Conservation (phyloP, 2,888 invertebrate species). For the Enchytraeus crypticus region DNA sequence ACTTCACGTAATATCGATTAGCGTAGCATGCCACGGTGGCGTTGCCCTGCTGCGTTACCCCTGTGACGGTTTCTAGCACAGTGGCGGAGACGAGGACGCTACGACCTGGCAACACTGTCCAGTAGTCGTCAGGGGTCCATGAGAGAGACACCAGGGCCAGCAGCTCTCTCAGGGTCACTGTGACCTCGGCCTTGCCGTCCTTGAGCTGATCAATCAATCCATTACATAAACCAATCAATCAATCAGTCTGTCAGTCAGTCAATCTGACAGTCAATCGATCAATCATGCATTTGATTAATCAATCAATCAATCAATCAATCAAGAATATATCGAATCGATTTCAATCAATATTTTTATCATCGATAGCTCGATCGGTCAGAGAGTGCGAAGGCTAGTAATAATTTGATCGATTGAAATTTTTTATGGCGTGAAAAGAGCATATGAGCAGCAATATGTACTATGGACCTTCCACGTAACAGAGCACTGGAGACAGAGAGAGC, state of each 20-base stretch:
- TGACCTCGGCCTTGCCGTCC: neutral
- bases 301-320: too few species aligned
- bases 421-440: too few species aligned
- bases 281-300: too few species aligned
- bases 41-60: neutral
- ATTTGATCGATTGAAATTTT: too few species aligned
- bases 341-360: too few species aligned
- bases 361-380: too few species aligned
- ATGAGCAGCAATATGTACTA: too few species aligned
- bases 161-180: neutral
- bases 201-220: neutral
- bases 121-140: neutral
- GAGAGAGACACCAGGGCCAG: neutral
- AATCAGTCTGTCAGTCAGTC: neutral
- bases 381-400: too few species aligned
- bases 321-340: too few species aligned
- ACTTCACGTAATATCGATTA: neutral
- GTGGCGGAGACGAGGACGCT: neutral
- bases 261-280: neutral
- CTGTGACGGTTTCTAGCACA: conserved; percentile 3
- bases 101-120: neutral
- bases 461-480: too few species aligned
- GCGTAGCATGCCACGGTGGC: neutral
- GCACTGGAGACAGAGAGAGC: too few species aligned
- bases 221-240: neutral